Evolutionary conservation across 2,888 invertebrate genomes (phyloP).

Genomic region (Eristalis arbustorum): DNA sequence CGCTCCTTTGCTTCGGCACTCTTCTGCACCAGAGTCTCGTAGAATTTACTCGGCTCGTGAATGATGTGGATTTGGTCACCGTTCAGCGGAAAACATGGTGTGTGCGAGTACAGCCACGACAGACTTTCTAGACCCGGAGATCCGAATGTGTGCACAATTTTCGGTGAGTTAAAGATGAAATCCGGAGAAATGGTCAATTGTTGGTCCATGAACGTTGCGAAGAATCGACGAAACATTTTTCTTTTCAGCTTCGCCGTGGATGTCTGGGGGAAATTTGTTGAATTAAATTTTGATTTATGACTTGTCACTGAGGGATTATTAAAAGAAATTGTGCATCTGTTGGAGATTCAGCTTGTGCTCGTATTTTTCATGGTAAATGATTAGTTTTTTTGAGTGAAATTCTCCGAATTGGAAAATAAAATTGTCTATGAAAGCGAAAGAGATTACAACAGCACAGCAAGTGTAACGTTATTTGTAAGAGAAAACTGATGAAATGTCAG

Average conservation of each 20-base stretch:
- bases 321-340: not conserved
- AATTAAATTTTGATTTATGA: not conserved
- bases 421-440: not conserved
- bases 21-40: constrained; percentile 86
- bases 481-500: constrained; percentile 5
- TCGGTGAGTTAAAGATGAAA: constrained; percentile 74
- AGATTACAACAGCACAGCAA: not conserved
- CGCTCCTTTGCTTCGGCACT: constrained; percentile 85
- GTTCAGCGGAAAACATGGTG: constrained; percentile 87
- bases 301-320: not conserved
- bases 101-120: constrained; percentile 83
- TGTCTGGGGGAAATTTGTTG: constrained; percentile 4
- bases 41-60: constrained; percentile 89
- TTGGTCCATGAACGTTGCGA: constrained; percentile 76
- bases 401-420: not conserved
- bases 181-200: constrained; percentile 75
- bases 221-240: constrained; percentile 76
- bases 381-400: not conserved
- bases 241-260: not conserved
- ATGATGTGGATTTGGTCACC: constrained; percentile 87
- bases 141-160: constrained; percentile 73
- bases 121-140: constrained; percentile 81
- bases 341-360: not conserved
- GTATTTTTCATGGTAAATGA: constrained; percentile 29
- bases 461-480: not conserved